Evolutionary conservation across 2,888 invertebrate species (phyloP).

Genomic region (Caenorhabditis auriculariae): DNA sequence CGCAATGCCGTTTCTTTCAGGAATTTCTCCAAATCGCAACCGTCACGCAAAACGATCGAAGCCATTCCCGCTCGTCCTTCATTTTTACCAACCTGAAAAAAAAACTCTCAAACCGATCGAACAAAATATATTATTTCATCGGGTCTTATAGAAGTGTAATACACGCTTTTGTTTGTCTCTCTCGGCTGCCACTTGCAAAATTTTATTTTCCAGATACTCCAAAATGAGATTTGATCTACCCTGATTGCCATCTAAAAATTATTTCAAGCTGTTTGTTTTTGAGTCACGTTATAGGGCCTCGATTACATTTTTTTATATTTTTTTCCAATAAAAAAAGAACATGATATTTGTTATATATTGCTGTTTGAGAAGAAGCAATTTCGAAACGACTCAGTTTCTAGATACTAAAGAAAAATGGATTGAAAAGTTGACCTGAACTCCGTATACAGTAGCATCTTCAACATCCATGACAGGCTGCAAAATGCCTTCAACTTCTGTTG

Average conservation of each 20-base stretch:
- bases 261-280: no score
- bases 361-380: neutral
- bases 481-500: conserved; percentile 91
- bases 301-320: no score
- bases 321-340: no score
- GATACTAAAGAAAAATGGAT: conserved; percentile 39
- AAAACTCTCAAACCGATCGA: no score
- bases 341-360: no score
- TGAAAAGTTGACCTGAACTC: conserved; percentile 77
- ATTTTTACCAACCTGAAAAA: conserved; percentile 59
- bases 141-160: no score
- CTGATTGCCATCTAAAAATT: no score
- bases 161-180: neutral
- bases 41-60: conserved; percentile 74
- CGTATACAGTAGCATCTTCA: conserved; percentile 88
- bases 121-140: no score
- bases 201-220: conserved; percentile 1
- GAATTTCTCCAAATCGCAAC: conserved; percentile 56
- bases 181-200: neutral
- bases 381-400: neutral
- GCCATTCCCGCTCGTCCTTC: conserved; percentile 90
- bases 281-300: no score
- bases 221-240: neutral
- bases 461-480: conserved; percentile 81
- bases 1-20: conserved; percentile 45